Percentiles rank a stretch among this genome's conserved stretches.
Conservation (phyloP, 2,888 invertebrate species). For the Macrosoma leucophasiata region DNA sequence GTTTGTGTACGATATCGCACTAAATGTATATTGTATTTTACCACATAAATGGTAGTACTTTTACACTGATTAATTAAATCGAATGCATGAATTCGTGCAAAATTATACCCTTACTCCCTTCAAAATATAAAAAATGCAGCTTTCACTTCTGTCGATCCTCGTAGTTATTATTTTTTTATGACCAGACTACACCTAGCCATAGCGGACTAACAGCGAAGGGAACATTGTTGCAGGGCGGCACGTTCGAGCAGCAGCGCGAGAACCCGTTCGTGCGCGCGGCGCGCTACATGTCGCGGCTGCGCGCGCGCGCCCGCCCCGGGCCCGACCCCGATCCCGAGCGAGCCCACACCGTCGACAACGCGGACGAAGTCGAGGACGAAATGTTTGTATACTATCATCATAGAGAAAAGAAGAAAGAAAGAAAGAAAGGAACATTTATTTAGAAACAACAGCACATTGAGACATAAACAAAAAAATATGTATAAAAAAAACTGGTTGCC, state of each 20-base stretch:
- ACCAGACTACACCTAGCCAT: no score
- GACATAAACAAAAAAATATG: neutral
- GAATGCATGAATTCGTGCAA: no score
- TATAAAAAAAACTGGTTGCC: neutral
- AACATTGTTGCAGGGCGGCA: slow-evolving; percentile 79
- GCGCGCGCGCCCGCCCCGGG: slow-evolving; percentile 18
- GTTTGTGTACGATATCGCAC: no score
- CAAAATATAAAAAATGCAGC: no score
- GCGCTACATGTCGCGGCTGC: slow-evolving; percentile 47
- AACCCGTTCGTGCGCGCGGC: slow-evolving; percentile 77
- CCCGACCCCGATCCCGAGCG: slow-evolving; percentile 19
- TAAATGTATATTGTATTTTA: no score
- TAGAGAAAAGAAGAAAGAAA: neutral
- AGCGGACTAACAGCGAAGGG: no score
- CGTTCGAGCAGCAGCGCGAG: slow-evolving; percentile 78
- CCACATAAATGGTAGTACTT: no score
- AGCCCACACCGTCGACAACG: slow-evolving; percentile 8
- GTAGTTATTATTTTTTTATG: no score
- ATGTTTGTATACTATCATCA: neutral
- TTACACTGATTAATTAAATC: no score
- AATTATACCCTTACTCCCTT: no score
- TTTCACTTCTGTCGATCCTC: no score
- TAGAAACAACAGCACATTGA: neutral
- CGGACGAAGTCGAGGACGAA: slow-evolving; percentile 11
- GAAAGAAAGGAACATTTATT: neutral